phyloP scores from a whole-genome alignment of 1,140 invertebrate genomes.

The Stratiolaelaps scimitus region DNA sequence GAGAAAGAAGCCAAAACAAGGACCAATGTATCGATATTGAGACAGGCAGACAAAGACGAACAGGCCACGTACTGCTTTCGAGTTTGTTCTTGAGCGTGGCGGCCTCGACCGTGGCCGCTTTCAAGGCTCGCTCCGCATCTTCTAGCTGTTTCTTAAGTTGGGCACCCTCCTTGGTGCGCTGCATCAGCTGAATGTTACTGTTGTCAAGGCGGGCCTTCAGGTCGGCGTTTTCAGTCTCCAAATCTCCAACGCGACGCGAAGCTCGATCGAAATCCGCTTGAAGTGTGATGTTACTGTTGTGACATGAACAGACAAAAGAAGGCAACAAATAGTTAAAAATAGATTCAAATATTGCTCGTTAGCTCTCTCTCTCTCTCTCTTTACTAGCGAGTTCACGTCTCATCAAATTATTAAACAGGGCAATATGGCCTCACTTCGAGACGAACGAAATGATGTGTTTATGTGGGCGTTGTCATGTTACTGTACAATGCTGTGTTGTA shows the following conservation, averaged over 20 bases:
- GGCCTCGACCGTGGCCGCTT: not conserved
- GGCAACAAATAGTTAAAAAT: too few species aligned
- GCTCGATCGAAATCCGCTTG: not conserved
- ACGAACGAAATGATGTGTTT: too few species aligned
- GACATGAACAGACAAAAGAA: too few species aligned
- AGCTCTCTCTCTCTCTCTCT: too few species aligned
- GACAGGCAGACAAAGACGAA: not conserved
- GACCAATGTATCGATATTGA: too few species aligned
- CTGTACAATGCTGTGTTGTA: too few species aligned
- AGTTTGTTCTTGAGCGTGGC: conserved; percentile 3
- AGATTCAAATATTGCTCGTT: too few species aligned
- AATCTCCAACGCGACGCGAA: conserved; percentile 1
- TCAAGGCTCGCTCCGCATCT: not conserved
- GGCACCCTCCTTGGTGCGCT: not conserved
- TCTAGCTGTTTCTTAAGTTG: conserved; percentile 13
- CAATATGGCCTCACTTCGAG: too few species aligned
- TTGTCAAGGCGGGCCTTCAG: conserved; percentile 3
- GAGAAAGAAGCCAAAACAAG: too few species aligned
- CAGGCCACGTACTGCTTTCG: not conserved
- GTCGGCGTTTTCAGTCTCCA: conserved; percentile 22
- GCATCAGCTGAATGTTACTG: not conserved
- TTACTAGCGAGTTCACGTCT: too few species aligned
- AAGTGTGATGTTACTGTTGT: not conserved
- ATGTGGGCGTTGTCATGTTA: too few species aligned
- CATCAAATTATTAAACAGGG: too few species aligned